Evolutionary conservation across 2,797 vertebrate genomes (phyloP).

Genomic region (Nasua narica): DNA sequence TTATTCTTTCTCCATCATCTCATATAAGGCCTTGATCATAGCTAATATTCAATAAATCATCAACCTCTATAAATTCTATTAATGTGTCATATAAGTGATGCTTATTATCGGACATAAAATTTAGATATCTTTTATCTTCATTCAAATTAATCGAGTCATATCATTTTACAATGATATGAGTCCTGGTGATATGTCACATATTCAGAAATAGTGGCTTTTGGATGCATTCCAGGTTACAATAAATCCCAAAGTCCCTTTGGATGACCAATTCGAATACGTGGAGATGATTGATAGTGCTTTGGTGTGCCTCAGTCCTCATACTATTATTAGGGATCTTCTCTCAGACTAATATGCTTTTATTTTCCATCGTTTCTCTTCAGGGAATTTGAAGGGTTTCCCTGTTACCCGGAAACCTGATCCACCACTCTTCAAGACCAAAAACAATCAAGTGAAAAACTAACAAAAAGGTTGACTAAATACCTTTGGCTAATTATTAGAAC

Average conservation of each 20-base stretch:
- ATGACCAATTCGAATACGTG: constrained; percentile 44
- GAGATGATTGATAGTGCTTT: constrained; percentile 14
- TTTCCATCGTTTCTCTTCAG: background rate
- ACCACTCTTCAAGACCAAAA: background rate
- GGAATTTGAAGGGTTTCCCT: background rate
- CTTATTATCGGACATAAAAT: constrained; percentile 77
- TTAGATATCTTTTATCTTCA: constrained; percentile 73
- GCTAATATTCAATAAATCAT: constrained; percentile 58
- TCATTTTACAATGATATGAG: constrained; percentile 74
- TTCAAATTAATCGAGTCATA: constrained; percentile 76
- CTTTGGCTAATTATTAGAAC: background rate
- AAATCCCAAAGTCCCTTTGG: constrained; percentile 50
- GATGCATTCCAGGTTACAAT: constrained; percentile 66
- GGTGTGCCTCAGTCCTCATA: background rate
- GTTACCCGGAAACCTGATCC: background rate
- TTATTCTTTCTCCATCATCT: constrained; percentile 56
- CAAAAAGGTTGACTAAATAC: background rate
- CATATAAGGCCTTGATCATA: background rate
- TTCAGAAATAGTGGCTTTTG: constrained; percentile 73
- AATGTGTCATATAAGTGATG: constrained; percentile 71
- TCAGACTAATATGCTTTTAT: background rate
- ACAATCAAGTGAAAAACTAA: background rate
- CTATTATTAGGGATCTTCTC: background rate
- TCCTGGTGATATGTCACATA: constrained; percentile 64
- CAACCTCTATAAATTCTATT: constrained; percentile 68